phyloP scores from a whole-genome alignment of 2,113 vertebrate genomes.

The Sakesphorus luctuosus region DNA sequence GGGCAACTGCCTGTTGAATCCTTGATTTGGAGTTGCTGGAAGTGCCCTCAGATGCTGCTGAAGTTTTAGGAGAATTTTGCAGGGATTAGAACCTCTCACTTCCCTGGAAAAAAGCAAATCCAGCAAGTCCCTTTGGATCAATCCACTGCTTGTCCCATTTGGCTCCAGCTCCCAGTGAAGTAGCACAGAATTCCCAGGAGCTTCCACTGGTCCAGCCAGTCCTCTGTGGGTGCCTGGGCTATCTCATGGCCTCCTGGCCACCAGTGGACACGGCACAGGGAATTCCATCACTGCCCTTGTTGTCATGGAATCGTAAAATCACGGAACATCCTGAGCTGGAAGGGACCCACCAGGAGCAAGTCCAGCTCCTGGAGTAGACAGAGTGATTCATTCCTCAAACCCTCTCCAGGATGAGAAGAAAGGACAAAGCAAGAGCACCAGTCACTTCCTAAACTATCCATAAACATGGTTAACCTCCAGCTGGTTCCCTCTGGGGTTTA shows the following conservation, averaged over 20 bases:
- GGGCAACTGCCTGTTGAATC: neutral
- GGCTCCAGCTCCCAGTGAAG: neutral
- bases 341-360: neutral
- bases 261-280: neutral
- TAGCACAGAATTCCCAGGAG: neutral
- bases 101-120: neutral
- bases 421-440: neutral
- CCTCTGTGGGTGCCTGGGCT: neutral
- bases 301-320: neutral
- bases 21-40: fast-evolving
- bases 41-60: neutral
- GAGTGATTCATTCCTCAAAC: neutral
- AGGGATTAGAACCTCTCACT: neutral
- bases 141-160: neutral
- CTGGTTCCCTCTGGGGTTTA: neutral
- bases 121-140: neutral
- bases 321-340: neutral
- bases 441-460: neutral
- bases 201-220: neutral
- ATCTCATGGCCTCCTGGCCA: neutral
- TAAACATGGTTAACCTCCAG: neutral
- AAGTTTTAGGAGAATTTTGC: neutral
- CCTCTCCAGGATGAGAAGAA: neutral
- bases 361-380: neutral
- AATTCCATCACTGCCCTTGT: neutral